Evolutionary conservation across 1,140 invertebrate species (phyloP).

Genomic region (Reticulitermes speratus): DNA sequence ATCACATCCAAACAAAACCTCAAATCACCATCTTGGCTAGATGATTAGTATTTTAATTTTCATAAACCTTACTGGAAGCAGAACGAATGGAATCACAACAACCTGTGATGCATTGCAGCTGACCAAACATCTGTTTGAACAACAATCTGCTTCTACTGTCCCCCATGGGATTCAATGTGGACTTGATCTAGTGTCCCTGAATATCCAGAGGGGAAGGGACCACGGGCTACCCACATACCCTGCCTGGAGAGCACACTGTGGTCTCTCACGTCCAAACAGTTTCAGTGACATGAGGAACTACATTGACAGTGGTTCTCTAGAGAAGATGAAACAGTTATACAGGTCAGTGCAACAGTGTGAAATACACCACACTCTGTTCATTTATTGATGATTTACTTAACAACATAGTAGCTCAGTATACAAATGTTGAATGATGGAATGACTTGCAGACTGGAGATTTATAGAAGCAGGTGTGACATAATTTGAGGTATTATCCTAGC

Average conservation of each 20-base stretch:
- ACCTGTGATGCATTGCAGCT: slow-evolving; percentile 49
- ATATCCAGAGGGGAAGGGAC: slow-evolving; percentile 85
- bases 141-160: background rate
- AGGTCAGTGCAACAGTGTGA: slow-evolving; percentile 47
- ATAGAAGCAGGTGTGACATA: no score
- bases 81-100: no score
- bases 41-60: no score
- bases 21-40: no score
- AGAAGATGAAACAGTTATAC: slow-evolving; percentile 64
- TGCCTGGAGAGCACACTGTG: slow-evolving; percentile 72
- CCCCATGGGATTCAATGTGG: slow-evolving; percentile 56
- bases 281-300: slow-evolving; percentile 73
- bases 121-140: slow-evolving; percentile 73
- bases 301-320: slow-evolving; percentile 61
- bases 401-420: no score
- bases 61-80: no score
- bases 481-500: no score
- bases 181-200: slow-evolving; percentile 80
- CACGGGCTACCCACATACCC: slow-evolving; percentile 83
- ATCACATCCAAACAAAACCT: no score
- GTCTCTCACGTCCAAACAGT: slow-evolving; percentile 60
- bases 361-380: background rate
- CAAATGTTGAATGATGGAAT: no score
- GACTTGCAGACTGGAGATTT: no score
- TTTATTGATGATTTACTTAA: no score